phyloP scores from a whole-genome alignment of 2,797 vertebrate species.

The Sebastes diaconus region DNA sequence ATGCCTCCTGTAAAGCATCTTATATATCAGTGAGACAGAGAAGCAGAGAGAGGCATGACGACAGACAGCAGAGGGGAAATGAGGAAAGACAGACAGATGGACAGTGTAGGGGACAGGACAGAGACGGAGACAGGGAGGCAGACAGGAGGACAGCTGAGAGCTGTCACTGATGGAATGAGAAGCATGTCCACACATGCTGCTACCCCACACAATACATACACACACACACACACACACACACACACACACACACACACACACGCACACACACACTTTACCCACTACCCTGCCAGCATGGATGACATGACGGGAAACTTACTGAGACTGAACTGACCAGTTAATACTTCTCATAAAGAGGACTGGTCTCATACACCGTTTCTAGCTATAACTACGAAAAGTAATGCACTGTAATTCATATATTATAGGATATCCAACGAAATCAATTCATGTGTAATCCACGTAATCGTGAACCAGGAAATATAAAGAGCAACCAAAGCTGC shows the following conservation, averaged over 20 bases:
- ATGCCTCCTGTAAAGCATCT: background rate
- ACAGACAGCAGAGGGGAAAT: background rate
- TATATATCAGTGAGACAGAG: background rate
- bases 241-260: no score
- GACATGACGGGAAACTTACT: background rate
- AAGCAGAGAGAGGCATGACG: background rate
- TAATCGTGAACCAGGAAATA: no score
- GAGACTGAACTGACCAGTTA: background rate
- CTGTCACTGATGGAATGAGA: constrained; percentile 60
- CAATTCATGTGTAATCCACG: no score
- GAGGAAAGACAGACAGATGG: background rate
- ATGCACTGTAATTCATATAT: no score
- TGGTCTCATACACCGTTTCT: no score
- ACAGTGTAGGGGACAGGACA: background rate
- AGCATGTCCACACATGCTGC: constrained; percentile 51
- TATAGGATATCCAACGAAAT: no score
- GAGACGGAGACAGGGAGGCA: constrained; percentile 24
- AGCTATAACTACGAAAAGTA: no score
- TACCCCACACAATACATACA: background rate
- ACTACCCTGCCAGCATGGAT: constrained; percentile 1
- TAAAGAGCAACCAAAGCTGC: no score
- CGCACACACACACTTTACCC: constrained; percentile 4
- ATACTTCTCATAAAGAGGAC: background rate
- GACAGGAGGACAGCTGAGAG: constrained; percentile 68
- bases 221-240: background rate